These are phyloP conservation scores for Kryphioiulus occultus DNA, from an alignment of 2,888 invertebrate genomes.

Conservation along the genomic window DNA sequence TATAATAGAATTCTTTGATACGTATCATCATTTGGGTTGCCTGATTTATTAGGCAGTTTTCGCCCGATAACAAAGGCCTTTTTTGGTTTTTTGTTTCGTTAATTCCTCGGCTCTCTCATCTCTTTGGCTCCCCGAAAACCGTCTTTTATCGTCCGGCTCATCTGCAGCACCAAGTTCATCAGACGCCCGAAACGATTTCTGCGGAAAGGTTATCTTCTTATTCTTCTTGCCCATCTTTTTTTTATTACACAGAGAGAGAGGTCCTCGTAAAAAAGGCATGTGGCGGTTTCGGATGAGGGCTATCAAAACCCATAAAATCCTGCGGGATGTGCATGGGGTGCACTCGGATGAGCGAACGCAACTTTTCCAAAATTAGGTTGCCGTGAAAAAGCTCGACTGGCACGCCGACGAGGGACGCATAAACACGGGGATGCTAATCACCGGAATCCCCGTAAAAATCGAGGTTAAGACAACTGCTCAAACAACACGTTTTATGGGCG, in stretches of 20 bases:
- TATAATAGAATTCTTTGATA: conserved; percentile 24
- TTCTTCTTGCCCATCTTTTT: background rate
- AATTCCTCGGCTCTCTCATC: background rate
- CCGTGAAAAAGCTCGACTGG: background rate
- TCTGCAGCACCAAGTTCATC: conserved; percentile 5
- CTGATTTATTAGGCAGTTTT: conserved; percentile 42
- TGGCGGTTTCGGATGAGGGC: background rate
- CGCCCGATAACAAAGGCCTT: background rate
- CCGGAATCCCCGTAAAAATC: background rate
- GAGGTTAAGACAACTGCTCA: background rate
- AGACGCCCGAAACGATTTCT: background rate
- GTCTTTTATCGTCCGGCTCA: background rate
- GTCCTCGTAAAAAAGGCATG: background rate
- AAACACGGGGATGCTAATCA: conserved; percentile 35
- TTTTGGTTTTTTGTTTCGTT: conserved; percentile 38
- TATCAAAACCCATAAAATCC: conserved; percentile 32
- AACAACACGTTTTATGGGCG: background rate
- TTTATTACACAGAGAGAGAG: background rate
- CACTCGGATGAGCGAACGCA: background rate
- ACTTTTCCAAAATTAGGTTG: conserved; percentile 39
- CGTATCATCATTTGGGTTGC: conserved; percentile 14
- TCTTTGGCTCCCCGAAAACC: background rate
- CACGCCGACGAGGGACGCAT: background rate
- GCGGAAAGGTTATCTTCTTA: background rate
- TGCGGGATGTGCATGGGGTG: too few relatives aligned